Evolutionary conservation across 2,888 invertebrate genomes (phyloP).

Genomic region (Aradus depressus): DNA sequence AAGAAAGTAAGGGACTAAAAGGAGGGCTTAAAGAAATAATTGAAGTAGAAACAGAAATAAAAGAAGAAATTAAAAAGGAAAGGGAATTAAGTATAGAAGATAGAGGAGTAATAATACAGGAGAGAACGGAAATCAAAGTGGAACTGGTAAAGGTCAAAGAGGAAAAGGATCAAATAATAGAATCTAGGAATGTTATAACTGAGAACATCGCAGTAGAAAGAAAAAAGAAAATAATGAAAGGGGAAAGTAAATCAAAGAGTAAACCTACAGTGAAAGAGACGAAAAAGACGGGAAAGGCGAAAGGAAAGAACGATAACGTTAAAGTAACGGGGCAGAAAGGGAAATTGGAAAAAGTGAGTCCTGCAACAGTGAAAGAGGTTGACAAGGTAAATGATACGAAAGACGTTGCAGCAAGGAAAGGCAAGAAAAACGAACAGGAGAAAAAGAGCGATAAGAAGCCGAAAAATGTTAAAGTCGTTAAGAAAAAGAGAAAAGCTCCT

Average conservation of each 20-base stretch:
- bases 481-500: conserved; percentile 31
- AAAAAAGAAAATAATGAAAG: conserved; percentile 3
- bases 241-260: background rate
- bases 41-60: conserved; percentile 11
- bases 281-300: conserved; percentile 12
- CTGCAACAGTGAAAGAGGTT: conserved; percentile 21
- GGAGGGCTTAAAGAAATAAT: conserved; percentile 2
- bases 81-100: conserved; percentile 18
- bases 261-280: background rate
- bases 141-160: conserved; percentile 1
- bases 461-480: conserved; percentile 40
- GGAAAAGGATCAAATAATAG: conserved; percentile 12
- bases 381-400: conserved; percentile 27
- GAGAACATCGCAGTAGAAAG: conserved; percentile 7
- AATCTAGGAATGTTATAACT: no score
- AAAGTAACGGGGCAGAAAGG: background rate
- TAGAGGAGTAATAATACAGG: conserved; percentile 14
- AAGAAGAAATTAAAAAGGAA: conserved; percentile 19
- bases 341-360: conserved; percentile 2
- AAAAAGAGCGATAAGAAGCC: background rate
- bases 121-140: background rate
- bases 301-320: conserved; percentile 1
- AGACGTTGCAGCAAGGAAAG: conserved; percentile 17
- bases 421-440: background rate
- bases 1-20: conserved; percentile 19